Evolutionary conservation across 2,113 vertebrate species (phyloP), one percentile per base, ranked within the genome.

Genomic region (Ctenomys sociabilis): DNA sequence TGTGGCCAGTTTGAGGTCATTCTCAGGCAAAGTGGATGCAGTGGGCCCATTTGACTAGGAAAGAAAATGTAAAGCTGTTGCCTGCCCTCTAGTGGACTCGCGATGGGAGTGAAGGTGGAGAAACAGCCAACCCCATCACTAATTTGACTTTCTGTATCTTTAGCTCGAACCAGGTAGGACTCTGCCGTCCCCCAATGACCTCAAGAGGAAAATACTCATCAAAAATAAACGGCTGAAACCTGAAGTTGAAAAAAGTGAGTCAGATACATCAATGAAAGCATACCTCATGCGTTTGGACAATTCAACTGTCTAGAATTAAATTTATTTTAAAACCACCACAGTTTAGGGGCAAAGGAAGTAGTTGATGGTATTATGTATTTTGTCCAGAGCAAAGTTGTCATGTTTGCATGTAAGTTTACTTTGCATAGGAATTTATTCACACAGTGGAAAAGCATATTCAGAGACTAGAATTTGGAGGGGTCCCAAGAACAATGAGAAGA

Each of bases 201-300:
- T 99, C 84, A 99, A 98, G 97, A 99, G 99, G 93, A 99, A 99
- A 98, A 99, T 99, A 97, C 99, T 99, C 93, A 99, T 99, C 96
- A 99, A 99, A 98, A 99, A 99, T 98, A 99, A 99, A 97, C 98
- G 99, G 5, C 98, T 99, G 97, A 99, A 99, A 98, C 99, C 99
- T 57, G 99, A 99, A 98, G 99, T 99, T 91, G 99, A 99, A 95
- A 99, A 99, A 98, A 99, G 99, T 99, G 98, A 82, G 99, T 98
- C 93, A 95, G 16, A 0, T 84, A 84, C 73, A 13, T 57, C 17
- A 0, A 77, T 37, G 7, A 54, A 94, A 84, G n/a, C 40, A 22
- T 9, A 16, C 1, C 7, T 30, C 17, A 54, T 57, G 2, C 64
- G 5, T 88, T 72, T 90, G 66, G 43, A 43, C 13, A 85, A 1